Base-by-base conservation (phyloP, 2,888 invertebrate genomes). In the Craniophora ligustri region DNA sequence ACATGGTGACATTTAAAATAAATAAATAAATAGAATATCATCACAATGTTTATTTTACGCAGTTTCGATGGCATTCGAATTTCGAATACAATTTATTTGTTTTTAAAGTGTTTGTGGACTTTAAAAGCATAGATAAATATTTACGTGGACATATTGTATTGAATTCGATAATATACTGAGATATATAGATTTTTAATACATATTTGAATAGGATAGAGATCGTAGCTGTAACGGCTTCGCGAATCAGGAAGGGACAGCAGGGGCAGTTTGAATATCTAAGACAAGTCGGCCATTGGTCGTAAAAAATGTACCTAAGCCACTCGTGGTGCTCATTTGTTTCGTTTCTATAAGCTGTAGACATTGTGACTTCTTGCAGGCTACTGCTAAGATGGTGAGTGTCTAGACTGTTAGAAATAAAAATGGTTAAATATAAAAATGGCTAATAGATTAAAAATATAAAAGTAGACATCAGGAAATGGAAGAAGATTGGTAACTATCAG, bases 201-300 rank as follows among this genome's bases (percentile, higher is more conserved):
- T 47, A 56, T 56, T 63, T 35, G 50, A 39, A 63, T 47, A 26
- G 42, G 35, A 38, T 36, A n/a, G n/a, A n/a, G 31, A 32, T 54
- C 42, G 38, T 42, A 34, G 51, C 28, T 36, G 49, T 36, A 46
- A 32, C 53, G 45, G 68, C 64, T 64, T 75, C 70, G 77, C 78
- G 79, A 85, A 86, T 82, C 82, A 79, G 77, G 71, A 55, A 46
- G 31, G 40, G 67, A 58, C 86, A 81, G 81, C 82, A 74, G 86
- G 85, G 75, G 79, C n/a, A n/a, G n/a, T n/a, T n/a, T 51, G 57
- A 65, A 73, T 71, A 73, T 79, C 74, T 76, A 75, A 73, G 78
- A 76, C 75, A 67, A 62, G 68, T 60, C 59, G 50, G 63, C 59
- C n/a, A 51, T 28, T 60, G 67, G 51, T 67, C 66, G 68, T 80